Percentiles rank a stretch among this genome's conserved stretches.
Evolutionary conservation across 2,888 invertebrate species (phyloP).

Genomic region (Herminia tarsipennalis): DNA sequence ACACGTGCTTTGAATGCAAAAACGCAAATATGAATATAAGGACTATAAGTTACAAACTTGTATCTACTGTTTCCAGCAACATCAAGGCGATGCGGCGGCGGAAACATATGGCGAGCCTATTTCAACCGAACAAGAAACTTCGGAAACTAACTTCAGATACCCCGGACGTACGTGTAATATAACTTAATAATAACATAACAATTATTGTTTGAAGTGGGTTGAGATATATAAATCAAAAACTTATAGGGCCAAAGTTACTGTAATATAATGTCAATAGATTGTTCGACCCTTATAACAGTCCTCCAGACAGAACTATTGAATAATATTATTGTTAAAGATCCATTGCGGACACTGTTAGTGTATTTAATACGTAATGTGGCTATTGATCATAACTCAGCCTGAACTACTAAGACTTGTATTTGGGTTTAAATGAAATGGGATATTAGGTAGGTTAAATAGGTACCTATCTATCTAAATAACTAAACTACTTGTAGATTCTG

Average conservation of each 20-base stretch:
- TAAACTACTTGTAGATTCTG: too few species aligned
- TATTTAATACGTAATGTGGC: conserved; percentile 5
- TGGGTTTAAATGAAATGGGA: neutral
- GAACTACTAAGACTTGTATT: neutral
- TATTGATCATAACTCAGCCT: conserved; percentile 8
- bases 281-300: conserved; percentile 21
- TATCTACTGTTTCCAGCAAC: conserved; percentile 48
- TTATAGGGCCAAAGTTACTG: conserved; percentile 33
- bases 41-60: conserved; percentile 30
- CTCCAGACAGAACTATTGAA: conserved; percentile 15
- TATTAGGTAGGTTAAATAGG: too few species aligned
- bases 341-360: conserved; percentile 15
- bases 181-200: conserved; percentile 44
- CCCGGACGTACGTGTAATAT: conserved; percentile 68
- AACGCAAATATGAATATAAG: conserved; percentile 16
- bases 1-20: conserved; percentile 23
- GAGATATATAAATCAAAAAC: conserved; percentile 43
- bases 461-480: too few species aligned
- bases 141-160: conserved; percentile 69
- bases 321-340: conserved; percentile 27
- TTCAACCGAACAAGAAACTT: conserved; percentile 69
- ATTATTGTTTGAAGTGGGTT: conserved; percentile 39
- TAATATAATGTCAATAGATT: conserved; percentile 34
- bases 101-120: conserved; percentile 48
- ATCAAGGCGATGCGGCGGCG: conserved; percentile 39